Evolutionary conservation across 2,888 invertebrate genomes (phyloP), one percentile per base, ranked within the genome.

Genomic region (Euzetes globulus): DNA sequence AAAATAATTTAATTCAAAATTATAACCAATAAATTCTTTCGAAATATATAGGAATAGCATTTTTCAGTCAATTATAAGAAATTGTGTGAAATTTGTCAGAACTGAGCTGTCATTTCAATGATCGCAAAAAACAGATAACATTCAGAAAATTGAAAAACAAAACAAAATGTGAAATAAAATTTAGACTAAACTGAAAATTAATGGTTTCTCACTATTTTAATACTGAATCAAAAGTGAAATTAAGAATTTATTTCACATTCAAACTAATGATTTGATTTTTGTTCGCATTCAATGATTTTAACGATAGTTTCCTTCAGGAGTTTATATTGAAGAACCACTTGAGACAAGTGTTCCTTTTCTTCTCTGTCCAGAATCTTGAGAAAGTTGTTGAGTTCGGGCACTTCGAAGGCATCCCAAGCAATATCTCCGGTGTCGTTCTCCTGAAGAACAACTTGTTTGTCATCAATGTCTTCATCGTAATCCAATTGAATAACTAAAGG

Each of bases 371-470:
- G 79, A 71, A 87, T 86, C 50, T 82, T 80, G 74, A 86, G 80
- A 80, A 87, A 87, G 79, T 86, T 87, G 72, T 83, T 82, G 76
- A 87, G 80, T 79, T 87, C 87, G 17, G 86, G 86, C 25, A 84
- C 78, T 74, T 85, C 84, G 81, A 87, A 87, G 13, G 84, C 85
- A 68, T 86, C 85, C 86, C 86, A 87, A 81, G 84, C 80, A 77
- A 86, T 85, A 79, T 86, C 86, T 71, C 85, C 86, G 1, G 85
- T 83, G 79, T 86, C 86, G 80, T 86, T 86, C 80, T 87, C 86
- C 80, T 86, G 86, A 47, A 87, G 81, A 9, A 86, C 85, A 77
- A 86, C 83, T 75, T 83, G 80, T 72, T 83, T 82, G 68, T 81
- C 81, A 76, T 80, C 79, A 78, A 71, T 79, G 79, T 73, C 81